Evolutionary conservation across 1,140 invertebrate species (phyloP).

Genomic region (Drosophila cardini): DNA sequence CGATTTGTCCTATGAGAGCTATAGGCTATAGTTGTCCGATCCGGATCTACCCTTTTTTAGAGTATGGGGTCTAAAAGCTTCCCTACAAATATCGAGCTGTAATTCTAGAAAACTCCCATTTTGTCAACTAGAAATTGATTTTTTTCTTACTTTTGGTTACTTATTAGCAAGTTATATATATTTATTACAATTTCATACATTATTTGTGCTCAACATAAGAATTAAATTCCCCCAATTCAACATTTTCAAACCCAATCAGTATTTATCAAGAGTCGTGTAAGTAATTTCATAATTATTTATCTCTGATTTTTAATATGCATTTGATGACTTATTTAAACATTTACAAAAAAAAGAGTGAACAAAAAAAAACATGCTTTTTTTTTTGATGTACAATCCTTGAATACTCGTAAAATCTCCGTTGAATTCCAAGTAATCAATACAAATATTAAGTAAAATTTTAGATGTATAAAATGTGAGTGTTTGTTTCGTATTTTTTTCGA

Average conservation of each 20-base stretch:
- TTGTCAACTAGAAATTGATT: conserved; percentile 30
- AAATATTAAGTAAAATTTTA: conserved; percentile 38
- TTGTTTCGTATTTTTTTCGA: conserved; percentile 8
- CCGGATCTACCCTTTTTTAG: too few relatives aligned
- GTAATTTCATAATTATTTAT: conserved; percentile 32
- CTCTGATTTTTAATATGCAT: conserved; percentile 50
- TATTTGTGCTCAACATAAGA: conserved; percentile 48
- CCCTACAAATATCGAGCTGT: too few relatives aligned
- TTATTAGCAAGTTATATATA: conserved; percentile 45
- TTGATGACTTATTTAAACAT: conserved; percentile 52
- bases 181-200: conserved; percentile 53
- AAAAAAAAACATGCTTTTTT: conserved; percentile 31
- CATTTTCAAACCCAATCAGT: conserved; percentile 19
- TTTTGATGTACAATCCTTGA: conserved; percentile 45
- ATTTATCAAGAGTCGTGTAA: conserved; percentile 16
- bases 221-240: conserved; percentile 21
- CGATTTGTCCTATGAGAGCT: too few relatives aligned
- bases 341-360: conserved; percentile 26
- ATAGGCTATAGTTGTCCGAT: too few relatives aligned
- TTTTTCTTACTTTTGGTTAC: conserved; percentile 18
- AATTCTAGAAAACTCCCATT: background rate
- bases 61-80: too few relatives aligned
- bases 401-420: conserved; percentile 42
- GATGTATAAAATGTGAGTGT: conserved; percentile 16
- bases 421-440: conserved; percentile 37